Evolutionary conservation across 2,113 vertebrate species (phyloP), one percentile per base, ranked within the genome.

Genomic region (Cyphomyrus discorhynchus): DNA sequence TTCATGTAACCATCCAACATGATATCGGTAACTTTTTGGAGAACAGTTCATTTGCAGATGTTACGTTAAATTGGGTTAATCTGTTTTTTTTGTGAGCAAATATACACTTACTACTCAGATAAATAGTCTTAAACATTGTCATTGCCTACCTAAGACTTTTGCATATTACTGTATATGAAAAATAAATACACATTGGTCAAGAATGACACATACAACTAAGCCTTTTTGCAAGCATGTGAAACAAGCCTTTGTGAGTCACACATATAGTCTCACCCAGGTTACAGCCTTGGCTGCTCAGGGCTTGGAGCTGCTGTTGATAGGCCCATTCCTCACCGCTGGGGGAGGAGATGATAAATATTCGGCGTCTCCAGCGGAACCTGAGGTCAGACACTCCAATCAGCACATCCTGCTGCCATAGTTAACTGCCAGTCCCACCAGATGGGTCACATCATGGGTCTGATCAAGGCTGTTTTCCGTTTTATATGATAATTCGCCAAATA

Each of bases 351-450:
- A 98, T 94, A 66, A 98, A 95, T 84, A 98, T 92, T 74, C 97
- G 92, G 83, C 97, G 95, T 90, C 97, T 96, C 97, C 97, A 98
- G 87, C 97, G 97, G 94, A 98, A 97, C 92, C 97, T 97, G 91
- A 66, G 89, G 91, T 80, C 5, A 91, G 31, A 89, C 88, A 1
- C 31, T 0, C 9, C 35, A 19, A 42, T 90, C 42, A 90, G 89
- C 27, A 70, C 27, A 84, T 39, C 2, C 11, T 39, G 53, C 7
- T 49, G 24, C 17, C 17, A 80, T 24, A 47, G 24, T 45, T 45
- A 47, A 47, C 90, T 1, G 5, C 17, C n/a, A 66, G 17, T 70
- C n/a, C 53, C 10, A 87, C 24, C 46, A 50, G 49, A 13, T 17
- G 45, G 15, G 50, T 19, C 24, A 52, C 0, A 39, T 17, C 47